Evolutionary conservation across 2,113 vertebrate species (phyloP), one percentile per base, ranked within the genome.

Genomic region (Bucco capensis): DNA sequence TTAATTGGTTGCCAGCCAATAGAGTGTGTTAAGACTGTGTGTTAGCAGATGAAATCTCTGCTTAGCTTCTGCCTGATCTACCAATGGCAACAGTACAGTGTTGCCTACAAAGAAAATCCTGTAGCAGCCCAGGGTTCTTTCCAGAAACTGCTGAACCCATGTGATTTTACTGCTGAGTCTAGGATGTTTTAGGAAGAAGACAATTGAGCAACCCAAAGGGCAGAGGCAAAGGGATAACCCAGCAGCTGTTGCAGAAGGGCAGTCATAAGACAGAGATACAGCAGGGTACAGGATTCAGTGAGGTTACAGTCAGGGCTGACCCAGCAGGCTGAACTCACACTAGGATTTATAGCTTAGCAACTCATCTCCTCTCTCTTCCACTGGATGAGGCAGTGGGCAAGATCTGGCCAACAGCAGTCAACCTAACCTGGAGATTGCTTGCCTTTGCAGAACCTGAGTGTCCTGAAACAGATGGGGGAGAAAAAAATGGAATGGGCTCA

Each of bases 401-500:
- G 37, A 64, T 86, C 21, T 50, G 79, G n/a, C 66, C 46, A 54
- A 30, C 10, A n/a, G 40, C 1, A 2, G 30, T 27, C n/a, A 67
- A 6, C 40, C 78, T 96, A 88, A 92, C 72, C 47, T 70, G 62
- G 53, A 70, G 9, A 38, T 74, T n/a, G 24, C 57, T 90, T 93
- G 40, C 23, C 51, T 94, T 33, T 74, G 67, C 97, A 99, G 99
- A 99, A 99, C 91, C 74, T 99, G 70, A 73, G 88, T 4, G 42
- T 99, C 90, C 83, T 99, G 77, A 97, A 98, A 86, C 97, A 98
- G 96, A 91, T 99, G 3, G 98, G 98, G 12, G 98, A 99, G 42
- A 98, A 98, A 58, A 97, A 96, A 69, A 83, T 86, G 49, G 97
- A 98, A 60, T 99, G 99, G 99, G 98, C 98, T 69, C 98, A 99